A percentile compares a stretch with the other conserved stretches of the same genome.
Conservation (phyloP, 2,113 vertebrate genomes). For the Menura novaehollandiae region DNA sequence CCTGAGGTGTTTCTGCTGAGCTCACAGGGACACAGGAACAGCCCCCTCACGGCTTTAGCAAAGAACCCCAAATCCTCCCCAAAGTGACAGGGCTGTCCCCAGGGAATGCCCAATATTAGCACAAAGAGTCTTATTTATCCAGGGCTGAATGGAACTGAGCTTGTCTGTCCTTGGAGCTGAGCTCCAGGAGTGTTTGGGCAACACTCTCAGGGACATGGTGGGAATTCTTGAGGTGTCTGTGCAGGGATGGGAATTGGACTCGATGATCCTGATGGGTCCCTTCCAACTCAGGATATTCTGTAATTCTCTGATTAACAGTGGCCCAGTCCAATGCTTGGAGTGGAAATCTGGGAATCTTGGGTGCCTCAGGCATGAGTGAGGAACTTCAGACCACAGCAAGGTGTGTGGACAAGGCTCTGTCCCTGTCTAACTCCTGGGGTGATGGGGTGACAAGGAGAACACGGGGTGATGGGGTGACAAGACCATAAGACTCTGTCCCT, state of each 20-base stretch:
- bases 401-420: background rate
- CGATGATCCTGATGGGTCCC: rapidly evolving
- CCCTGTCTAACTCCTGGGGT: background rate
- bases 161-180: background rate
- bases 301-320: background rate
- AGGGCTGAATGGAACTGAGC: background rate
- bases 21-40: background rate
- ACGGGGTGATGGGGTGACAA: no score
- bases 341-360: background rate
- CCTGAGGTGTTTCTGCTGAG: background rate
- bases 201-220: background rate
- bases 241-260: background rate
- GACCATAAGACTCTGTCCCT: background rate
- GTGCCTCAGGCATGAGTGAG: background rate
- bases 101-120: background rate
- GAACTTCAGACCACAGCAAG: background rate
- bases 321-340: background rate
- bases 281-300: background rate
- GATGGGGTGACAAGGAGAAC: background rate
- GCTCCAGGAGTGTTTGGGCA: background rate
- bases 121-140: background rate
- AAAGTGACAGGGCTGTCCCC: background rate
- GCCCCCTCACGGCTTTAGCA: background rate
- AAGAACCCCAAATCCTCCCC: background rate
- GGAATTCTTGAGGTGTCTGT: background rate